phyloP scores from a whole-genome alignment of 1,140 invertebrate genomes.

The Diploscapter pachys region DNA sequence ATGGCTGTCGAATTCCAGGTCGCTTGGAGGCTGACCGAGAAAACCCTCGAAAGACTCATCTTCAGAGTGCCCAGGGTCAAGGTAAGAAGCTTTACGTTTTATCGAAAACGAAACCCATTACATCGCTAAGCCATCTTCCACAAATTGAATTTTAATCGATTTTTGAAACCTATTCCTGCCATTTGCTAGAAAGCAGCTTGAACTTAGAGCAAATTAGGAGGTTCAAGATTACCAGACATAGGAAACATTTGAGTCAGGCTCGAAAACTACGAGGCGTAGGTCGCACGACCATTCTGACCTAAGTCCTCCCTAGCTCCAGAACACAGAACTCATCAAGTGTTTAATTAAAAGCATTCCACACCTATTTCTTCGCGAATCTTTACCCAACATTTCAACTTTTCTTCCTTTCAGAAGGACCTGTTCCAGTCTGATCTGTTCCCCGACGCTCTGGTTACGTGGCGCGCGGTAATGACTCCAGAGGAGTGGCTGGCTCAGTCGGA shows the following conservation, averaged over 20 bases:
- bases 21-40: slow-evolving; percentile 59
- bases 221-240: no score
- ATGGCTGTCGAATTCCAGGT: slow-evolving; percentile 60
- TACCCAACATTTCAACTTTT: slow-evolving; percentile 16
- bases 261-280: no score
- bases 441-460: slow-evolving; percentile 81
- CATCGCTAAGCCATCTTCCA: no score
- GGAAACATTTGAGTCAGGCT: no score
- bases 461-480: slow-evolving; percentile 80
- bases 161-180: no score
- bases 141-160: no score
- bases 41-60: slow-evolving; percentile 59
- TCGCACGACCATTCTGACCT: no score
- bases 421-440: slow-evolving; percentile 99
- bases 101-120: no score
- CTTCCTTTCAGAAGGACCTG: slow-evolving; percentile 75
- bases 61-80: slow-evolving; percentile 63
- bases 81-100: slow-evolving; percentile 39
- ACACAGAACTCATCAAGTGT: no score
- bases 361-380: neutral
- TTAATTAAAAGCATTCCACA: slow-evolving; percentile 2
- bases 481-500: slow-evolving; percentile 81
- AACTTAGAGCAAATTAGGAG: no score
- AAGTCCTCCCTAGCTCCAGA: no score
- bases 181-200: no score